These are phyloP conservation scores for Cathartes aura DNA, from an alignment of 2,113 vertebrate genomes.

Conservation along the genomic window DNA sequence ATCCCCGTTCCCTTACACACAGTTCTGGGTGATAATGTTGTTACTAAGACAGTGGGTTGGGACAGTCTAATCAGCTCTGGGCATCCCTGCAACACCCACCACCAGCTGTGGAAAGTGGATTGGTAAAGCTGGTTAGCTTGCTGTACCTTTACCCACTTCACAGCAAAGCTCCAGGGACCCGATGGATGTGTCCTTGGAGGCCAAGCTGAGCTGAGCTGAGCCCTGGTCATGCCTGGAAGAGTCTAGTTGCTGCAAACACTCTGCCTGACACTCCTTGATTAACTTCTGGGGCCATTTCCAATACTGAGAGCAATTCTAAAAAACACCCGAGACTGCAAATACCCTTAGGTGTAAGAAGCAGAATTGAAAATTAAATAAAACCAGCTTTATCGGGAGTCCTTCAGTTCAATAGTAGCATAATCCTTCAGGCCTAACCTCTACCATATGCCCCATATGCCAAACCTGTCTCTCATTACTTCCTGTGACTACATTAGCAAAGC, in stretches of 20 bases:
- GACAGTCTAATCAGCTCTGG: neutral
- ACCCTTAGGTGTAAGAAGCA: neutral
- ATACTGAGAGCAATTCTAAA: conserved; percentile 6
- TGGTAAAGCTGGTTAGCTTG: neutral
- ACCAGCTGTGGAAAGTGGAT: neutral
- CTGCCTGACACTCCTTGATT: neutral
- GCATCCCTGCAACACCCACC: neutral
- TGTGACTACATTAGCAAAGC: neutral
- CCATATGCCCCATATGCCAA: neutral
- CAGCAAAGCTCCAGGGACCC: neutral
- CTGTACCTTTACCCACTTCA: neutral
- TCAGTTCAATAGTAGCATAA: neutral
- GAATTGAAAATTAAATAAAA: conserved; percentile 2
- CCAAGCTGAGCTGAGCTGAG: neutral
- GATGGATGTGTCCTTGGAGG: neutral
- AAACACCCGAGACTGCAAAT: neutral
- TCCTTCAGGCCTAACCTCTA: neutral
- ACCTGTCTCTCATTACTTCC: neutral
- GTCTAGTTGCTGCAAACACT: neutral
- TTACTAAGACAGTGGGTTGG: neutral
- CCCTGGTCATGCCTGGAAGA: neutral
- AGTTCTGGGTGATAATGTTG: neutral
- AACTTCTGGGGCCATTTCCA: neutral
- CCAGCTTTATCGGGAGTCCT: neutral
- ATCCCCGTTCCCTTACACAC: neutral